A percentile compares a stretch with the other conserved stretches of the same genome.
phyloP scores from a whole-genome alignment of 2,888 invertebrate species.

The Liodrosophila aerea region DNA sequence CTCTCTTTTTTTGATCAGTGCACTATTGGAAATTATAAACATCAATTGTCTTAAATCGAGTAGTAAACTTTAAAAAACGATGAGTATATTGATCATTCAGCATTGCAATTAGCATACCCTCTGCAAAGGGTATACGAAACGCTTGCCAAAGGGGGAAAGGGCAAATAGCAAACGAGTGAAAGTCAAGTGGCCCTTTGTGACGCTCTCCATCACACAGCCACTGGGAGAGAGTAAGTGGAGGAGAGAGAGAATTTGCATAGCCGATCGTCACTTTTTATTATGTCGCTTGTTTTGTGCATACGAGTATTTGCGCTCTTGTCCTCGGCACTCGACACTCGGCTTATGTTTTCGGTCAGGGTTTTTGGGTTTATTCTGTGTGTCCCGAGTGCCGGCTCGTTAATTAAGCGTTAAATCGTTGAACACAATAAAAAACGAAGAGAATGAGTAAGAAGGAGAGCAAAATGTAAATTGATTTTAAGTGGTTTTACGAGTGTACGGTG shows the following conservation, averaged over 20 bases:
- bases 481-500: slow-evolving; percentile 42
- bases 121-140: background rate
- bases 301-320: slow-evolving; percentile 11
- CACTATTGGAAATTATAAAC: too few relatives aligned
- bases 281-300: slow-evolving; percentile 1
- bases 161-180: slow-evolving; percentile 52
- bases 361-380: slow-evolving; percentile 22
- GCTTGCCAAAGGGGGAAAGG: slow-evolving; percentile 8
- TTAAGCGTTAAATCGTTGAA: slow-evolving; percentile 72
- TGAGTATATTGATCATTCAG: background rate
- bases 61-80: too few relatives aligned
- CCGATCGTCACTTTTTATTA: slow-evolving; percentile 44
- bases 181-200: slow-evolving; percentile 68
- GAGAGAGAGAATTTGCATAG: slow-evolving; percentile 58
- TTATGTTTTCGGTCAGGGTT: slow-evolving; percentile 23
- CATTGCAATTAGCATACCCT: too few relatives aligned
- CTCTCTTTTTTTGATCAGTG: too few relatives aligned
- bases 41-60: too few relatives aligned
- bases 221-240: slow-evolving; percentile 11
- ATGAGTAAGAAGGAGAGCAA: slow-evolving; percentile 18
- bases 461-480: slow-evolving; percentile 70
- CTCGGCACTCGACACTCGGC: slow-evolving; percentile 10
- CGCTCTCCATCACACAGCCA: slow-evolving; percentile 50
- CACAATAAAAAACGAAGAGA: slow-evolving; percentile 33
- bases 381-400: slow-evolving; percentile 52